These are phyloP conservation scores for Ispidina picta DNA, from an alignment of 2,797 vertebrate genomes.

Conservation along the genomic window DNA sequence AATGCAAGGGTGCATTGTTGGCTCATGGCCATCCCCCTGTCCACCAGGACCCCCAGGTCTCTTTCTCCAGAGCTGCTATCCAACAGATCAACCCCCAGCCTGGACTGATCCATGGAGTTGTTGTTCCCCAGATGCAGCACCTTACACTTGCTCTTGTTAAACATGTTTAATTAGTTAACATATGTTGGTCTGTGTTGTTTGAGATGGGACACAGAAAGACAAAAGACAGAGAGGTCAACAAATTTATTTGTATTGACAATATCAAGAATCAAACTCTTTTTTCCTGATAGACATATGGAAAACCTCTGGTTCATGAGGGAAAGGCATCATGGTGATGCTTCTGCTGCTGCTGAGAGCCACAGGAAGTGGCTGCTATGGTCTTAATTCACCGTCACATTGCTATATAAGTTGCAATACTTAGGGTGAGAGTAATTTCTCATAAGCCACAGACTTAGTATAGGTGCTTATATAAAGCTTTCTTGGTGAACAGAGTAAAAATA, in stretches of 20 bases:
- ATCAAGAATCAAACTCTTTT: background rate
- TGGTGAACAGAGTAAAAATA: background rate
- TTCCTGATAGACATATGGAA: fast-evolving
- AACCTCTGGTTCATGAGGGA: background rate
- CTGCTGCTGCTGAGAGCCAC: background rate
- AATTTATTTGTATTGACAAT: background rate
- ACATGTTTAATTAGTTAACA: no score
- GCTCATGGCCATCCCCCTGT: no score
- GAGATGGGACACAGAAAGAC: fast-evolving
- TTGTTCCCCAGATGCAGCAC: no score
- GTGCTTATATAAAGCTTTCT: background rate
- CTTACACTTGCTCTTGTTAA: no score
- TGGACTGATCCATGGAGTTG: no score
- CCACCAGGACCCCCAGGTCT: no score
- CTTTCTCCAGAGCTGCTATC: no score
- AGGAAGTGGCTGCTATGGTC: background rate
- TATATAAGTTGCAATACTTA: background rate
- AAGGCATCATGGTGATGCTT: fast-evolving
- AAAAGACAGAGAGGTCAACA: background rate
- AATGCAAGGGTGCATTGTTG: no score
- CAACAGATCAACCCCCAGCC: no score
- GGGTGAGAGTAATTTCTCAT: background rate
- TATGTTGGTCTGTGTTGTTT: fast-evolving
- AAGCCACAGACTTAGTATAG: background rate
- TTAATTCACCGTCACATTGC: background rate